Conservation (phyloP, 2,888 invertebrate genomes). For the Diarsia dahlii region DNA sequence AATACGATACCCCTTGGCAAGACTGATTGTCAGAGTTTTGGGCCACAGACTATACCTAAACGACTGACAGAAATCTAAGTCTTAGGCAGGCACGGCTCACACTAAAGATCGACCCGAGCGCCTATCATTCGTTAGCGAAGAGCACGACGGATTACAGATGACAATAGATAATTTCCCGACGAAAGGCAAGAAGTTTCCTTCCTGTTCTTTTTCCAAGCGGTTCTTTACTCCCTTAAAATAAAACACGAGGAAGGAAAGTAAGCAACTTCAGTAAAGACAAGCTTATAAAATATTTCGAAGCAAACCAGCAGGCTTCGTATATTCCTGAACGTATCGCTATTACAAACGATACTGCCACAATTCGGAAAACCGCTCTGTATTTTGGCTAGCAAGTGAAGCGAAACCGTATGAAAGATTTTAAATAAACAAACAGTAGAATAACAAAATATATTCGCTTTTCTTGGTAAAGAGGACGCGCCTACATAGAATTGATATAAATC, state of each 20-base stretch:
- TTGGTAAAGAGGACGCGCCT: not conserved
- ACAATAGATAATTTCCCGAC: not conserved
- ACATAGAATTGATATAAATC: not conserved
- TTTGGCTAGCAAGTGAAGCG: constrained; percentile 5
- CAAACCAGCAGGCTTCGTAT: not conserved
- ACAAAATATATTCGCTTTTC: not conserved
- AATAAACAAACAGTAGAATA: constrained; percentile 27
- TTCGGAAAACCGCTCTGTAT: constrained; percentile 9
- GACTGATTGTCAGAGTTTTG: too few species aligned
- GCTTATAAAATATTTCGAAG: constrained; percentile 11
- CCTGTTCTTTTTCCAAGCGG: too few species aligned
- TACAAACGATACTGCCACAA: not conserved
- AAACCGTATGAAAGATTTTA: constrained; percentile 15
- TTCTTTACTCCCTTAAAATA: not conserved
- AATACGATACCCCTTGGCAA: too few species aligned
- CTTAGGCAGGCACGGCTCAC: too few species aligned
- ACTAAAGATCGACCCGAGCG: too few species aligned
- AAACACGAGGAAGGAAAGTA: not conserved
- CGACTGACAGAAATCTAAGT: too few species aligned
- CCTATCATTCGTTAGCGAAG: too few species aligned
- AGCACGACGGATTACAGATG: not conserved
- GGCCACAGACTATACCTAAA: too few species aligned
- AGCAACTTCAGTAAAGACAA: constrained; percentile 2
- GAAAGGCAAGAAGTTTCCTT: not conserved
- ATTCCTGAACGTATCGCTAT: not conserved